Base-by-base conservation (phyloP, 1,140 invertebrate species). In the Hylyphantes graminicola region DNA sequence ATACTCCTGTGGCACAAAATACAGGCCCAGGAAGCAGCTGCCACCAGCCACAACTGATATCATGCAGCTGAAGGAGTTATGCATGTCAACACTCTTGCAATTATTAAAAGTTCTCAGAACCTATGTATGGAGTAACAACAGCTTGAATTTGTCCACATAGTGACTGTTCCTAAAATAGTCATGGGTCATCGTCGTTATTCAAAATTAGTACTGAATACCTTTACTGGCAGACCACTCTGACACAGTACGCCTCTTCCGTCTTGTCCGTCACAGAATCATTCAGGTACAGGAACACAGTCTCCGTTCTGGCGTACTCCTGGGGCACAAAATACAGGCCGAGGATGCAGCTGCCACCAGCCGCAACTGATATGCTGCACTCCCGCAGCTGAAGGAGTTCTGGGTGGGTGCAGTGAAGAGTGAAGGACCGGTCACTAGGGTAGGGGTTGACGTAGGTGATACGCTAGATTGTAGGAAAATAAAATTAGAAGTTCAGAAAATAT, bases 261-360 rank as follows among this genome's bases (percentile, higher is more conserved):
- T 90, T 90, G 57, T 90, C 90, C 15, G 89, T 88, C 54, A 90
- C n/a, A 0, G 76, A 89, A 81, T 91, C 89, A 85, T 91, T 90
- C 50, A 91, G 90, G 86, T 90, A 91, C 10, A 91, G 87, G 78
- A 91, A 87, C n/a, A 91, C 88, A 70, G 90, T 89, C 0, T 88
- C 88, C 8, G 85, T 74, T 11, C 89, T 89, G 10, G 87, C 80
- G 64, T 88, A 88, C 72, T 88, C 86, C 13, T 89, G 86, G 7
- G 90, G 90, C 12, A 87, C 57, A 86, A 91, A 91, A 64, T 88
- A 76, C 8, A 91, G 86, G 51, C 90, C 90, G 35, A 91, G 89
- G 17, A 87, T 87, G 21, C 88, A 86, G 2, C 86, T 87, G 19
- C 87, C 88, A 10, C 88, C 88, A 9, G 88, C 87, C 17, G 87